A percentile compares a stretch with the other conserved stretches of the same genome.
Evolutionary conservation across 2,797 vertebrate species (phyloP).

Genomic region (Mycteria americana): DNA sequence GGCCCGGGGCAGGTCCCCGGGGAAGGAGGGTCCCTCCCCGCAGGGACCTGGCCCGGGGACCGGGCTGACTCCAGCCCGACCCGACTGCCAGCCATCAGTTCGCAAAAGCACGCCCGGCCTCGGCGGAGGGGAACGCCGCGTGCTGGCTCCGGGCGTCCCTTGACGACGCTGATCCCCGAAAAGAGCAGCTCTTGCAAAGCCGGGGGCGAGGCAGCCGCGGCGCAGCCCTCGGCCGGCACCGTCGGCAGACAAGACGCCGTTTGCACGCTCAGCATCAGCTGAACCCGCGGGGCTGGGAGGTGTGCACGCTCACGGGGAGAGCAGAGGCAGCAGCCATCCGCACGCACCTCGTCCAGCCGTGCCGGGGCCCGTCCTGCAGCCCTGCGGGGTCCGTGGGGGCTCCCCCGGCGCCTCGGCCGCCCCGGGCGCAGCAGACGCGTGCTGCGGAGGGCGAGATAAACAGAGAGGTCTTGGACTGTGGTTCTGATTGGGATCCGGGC

Average conservation of each 20-base stretch:
- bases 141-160: neutral
- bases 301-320: accelerated
- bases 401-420: accelerated
- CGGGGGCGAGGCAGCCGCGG: neutral
- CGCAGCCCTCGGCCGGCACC: neutral
- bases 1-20: neutral
- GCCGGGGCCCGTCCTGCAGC: neutral
- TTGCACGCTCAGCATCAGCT: too few relatives aligned
- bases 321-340: neutral
- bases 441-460: neutral
- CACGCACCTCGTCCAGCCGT: neutral
- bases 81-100: neutral
- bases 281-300: neutral
- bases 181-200: neutral
- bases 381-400: neutral
- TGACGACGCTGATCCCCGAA: neutral
- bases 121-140: accelerated
- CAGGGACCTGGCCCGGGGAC: neutral
- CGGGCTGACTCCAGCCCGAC: neutral
- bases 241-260: neutral
- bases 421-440: neutral
- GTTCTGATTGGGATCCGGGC: neutral
- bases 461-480: neutral
- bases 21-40: neutral
- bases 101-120: neutral